These are phyloP conservation scores for Aspidoscelis tigris DNA, from an alignment of 2,113 vertebrate species.

Conservation along the genomic window DNA sequence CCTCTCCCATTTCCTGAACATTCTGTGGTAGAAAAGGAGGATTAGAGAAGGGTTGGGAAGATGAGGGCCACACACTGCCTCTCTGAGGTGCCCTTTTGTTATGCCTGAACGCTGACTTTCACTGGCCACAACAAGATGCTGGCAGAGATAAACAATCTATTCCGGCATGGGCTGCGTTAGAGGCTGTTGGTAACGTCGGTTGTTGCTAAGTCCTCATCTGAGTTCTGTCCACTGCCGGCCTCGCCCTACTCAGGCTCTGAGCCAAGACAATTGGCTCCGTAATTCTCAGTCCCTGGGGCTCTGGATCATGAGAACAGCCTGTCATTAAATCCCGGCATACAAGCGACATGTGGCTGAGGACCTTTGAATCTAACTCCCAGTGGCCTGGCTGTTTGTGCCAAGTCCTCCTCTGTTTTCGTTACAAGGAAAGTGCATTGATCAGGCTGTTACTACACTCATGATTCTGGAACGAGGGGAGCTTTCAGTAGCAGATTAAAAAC, in stretches of 20 bases:
- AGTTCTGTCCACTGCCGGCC: background rate
- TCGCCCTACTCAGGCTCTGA: background rate
- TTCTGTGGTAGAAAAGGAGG: no score
- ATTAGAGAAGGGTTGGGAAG: no score
- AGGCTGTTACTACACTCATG: background rate
- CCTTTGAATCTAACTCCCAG: background rate
- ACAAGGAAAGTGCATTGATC: background rate
- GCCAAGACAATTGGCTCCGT: slow-evolving; percentile 13
- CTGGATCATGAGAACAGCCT: background rate
- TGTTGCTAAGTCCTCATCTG: background rate
- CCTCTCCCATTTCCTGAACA: no score
- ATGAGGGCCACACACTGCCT: no score
- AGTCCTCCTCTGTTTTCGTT: background rate
- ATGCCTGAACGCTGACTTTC: background rate
- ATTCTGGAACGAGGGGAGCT: no score
- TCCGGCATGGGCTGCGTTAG: background rate
- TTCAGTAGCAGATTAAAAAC: no score
- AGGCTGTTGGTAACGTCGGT: background rate
- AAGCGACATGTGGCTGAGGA: background rate
- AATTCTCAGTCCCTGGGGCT: slow-evolving; percentile 14
- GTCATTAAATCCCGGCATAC: background rate
- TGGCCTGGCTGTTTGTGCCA: background rate
- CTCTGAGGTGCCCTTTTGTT: no score
- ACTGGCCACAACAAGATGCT: background rate
- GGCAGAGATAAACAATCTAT: background rate